Evolutionary conservation across 37 sponge, comb jelly and placozoan genomes (phyloP).

Genomic region (Petrosia ficiformis): DNA sequence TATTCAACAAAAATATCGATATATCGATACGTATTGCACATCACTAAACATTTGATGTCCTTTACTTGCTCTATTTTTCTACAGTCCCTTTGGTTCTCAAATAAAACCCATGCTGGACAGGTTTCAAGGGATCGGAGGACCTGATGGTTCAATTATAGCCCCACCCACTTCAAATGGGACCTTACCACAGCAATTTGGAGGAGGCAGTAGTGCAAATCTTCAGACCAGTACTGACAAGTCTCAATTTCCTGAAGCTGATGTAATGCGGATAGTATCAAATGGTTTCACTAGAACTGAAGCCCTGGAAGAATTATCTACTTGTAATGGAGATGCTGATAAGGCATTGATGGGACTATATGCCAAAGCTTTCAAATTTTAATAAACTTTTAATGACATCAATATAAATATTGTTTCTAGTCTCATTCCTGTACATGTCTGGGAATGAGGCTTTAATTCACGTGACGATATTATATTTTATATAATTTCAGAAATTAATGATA

Average conservation of each 20-base stretch:
- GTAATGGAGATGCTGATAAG: constrained; percentile 10
- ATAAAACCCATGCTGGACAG: constrained; percentile 72
- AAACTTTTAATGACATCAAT: background rate
- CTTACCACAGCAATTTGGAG: background rate
- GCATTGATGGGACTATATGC: background rate
- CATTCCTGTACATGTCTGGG: too few relatives aligned
- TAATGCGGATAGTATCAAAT: background rate
- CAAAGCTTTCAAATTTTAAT: background rate
- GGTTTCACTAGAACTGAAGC: constrained; percentile 5
- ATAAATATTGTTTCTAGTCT: too few relatives aligned
- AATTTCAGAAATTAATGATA: too few relatives aligned
- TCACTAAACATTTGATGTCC: background rate
- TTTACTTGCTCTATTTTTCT: background rate
- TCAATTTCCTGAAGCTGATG: background rate
- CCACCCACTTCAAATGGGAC: background rate
- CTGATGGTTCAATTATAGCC: background rate
- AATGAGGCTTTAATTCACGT: too few relatives aligned
- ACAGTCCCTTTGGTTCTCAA: constrained; percentile 78
- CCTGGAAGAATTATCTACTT: background rate
- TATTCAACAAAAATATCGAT: too few relatives aligned
- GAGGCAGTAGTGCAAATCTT: background rate
- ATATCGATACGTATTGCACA: background rate
- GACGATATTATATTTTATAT: too few relatives aligned
- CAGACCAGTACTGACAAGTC: background rate
- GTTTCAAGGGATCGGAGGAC: background rate